Conservation (phyloP, 1,140 invertebrate genomes). For the Drosophila pandora region DNA sequence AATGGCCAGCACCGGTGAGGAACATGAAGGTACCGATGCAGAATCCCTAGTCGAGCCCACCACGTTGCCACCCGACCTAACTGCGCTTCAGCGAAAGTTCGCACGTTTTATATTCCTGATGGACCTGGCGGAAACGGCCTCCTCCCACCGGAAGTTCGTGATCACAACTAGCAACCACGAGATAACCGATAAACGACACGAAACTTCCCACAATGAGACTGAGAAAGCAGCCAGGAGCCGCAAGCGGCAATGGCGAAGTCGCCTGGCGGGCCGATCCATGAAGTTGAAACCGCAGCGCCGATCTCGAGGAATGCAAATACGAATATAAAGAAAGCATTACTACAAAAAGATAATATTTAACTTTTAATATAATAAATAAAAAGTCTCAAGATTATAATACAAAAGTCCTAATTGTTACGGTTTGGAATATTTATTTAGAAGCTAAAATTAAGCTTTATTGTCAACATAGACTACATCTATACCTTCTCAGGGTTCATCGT, state of each 20-base stretch:
- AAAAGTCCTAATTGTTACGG: no score
- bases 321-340: no score
- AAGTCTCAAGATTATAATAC: not conserved
- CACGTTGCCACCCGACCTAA: not conserved
- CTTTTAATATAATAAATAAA: not conserved
- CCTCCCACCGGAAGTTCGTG: not conserved
- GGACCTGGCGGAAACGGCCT: not conserved
- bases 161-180: conserved; percentile 40
- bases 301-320: no score
- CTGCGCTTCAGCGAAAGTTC: conserved; percentile 3
- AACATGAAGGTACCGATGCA: not conserved
- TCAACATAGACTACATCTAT: not conserved
- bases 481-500: not conserved
- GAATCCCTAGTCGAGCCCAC: not conserved
- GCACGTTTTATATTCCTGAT: conserved; percentile 2
- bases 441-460: not conserved
- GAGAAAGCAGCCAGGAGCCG: not conserved
- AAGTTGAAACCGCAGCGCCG: no score
- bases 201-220: not conserved
- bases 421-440: not conserved
- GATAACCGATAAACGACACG: not conserved
- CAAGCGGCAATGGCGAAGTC: no score
- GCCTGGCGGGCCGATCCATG: no score
- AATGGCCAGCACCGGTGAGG: not conserved
- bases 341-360: not conserved